Conservation (phyloP, 2,888 invertebrate species). For the Ennomos fuscantarius region DNA sequence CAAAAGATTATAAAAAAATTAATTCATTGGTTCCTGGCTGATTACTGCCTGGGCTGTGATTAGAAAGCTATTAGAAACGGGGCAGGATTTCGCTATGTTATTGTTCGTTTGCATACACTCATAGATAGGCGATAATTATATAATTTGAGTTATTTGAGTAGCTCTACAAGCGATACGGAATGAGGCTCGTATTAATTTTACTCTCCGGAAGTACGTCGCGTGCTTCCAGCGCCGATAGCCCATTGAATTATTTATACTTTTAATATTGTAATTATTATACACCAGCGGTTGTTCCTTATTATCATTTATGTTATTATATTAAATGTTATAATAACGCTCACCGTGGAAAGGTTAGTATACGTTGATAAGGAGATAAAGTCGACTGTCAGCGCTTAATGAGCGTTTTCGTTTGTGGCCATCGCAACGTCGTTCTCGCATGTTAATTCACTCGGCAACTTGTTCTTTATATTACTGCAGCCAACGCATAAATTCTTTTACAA, state of each 20-base stretch:
- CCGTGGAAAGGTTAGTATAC: conserved; percentile 72
- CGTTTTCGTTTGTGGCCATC: conserved; percentile 50
- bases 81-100: too few relatives aligned
- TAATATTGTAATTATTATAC: conserved; percentile 83
- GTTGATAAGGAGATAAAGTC: conserved; percentile 75
- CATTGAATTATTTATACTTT: conserved; percentile 84
- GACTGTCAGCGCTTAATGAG: conserved; percentile 69
- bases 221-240: conserved; percentile 76
- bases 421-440: conserved; percentile 57
- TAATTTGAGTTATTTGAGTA: conserved; percentile 70
- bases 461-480: conserved; percentile 59
- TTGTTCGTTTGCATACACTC: conserved; percentile 13
- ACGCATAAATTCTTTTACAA: conserved; percentile 67
- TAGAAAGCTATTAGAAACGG: too few relatives aligned
- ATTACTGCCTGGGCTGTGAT: too few relatives aligned
- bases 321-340: conserved; percentile 79
- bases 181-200: conserved; percentile 69
- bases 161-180: conserved; percentile 67
- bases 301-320: conserved; percentile 82
- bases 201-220: conserved; percentile 81
- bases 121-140: conserved; percentile 59
- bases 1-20: too few relatives aligned
- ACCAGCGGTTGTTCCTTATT: conserved; percentile 73
- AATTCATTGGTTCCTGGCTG: too few relatives aligned
- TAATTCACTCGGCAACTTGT: conserved; percentile 65